Conservation (phyloP, 2,888 invertebrate genomes). For the Oscheius sp. region DNA sequence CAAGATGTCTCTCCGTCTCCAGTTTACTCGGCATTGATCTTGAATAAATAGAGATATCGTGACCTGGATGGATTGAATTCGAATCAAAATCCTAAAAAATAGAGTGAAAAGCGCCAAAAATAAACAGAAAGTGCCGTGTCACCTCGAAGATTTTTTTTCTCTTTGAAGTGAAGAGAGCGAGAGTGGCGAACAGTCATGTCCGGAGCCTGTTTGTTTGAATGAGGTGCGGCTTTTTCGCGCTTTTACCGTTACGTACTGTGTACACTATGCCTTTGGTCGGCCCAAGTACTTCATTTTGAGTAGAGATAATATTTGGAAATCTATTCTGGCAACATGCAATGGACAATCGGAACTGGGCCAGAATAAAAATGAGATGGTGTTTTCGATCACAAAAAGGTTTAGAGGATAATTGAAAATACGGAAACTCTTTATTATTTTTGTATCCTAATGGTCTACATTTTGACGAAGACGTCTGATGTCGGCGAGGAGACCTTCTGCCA, state of each 20-base stretch:
- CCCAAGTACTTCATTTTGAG: not conserved
- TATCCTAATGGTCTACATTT: no score
- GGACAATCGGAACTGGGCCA: not conserved
- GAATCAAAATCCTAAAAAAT: not conserved
- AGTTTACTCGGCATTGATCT: not conserved
- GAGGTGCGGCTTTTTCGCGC: constrained; percentile 37
- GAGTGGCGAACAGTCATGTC: constrained; percentile 25
- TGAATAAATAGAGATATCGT: not conserved
- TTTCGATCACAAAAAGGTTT: no score
- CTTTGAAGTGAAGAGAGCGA: not conserved
- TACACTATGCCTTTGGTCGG: constrained; percentile 7
- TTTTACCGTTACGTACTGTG: constrained; percentile 36
- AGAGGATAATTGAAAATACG: no score
- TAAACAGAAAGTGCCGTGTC: not conserved
- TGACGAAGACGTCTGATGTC: constrained; percentile 13
- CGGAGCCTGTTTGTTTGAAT: constrained; percentile 26
- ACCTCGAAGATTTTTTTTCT: constrained; percentile 6
- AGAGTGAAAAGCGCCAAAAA: not conserved
- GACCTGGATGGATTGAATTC: not conserved
- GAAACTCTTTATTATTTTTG: no score
- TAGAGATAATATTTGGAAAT: no score
- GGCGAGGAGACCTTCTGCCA: constrained; percentile 26
- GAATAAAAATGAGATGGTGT: no score
- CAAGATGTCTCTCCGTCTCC: not conserved
- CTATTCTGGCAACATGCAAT: not conserved